Evolutionary conservation across 2,888 invertebrate genomes (phyloP), one percentile per base, ranked within the genome.

Genomic region (Dromius quadrimaculatus): DNA sequence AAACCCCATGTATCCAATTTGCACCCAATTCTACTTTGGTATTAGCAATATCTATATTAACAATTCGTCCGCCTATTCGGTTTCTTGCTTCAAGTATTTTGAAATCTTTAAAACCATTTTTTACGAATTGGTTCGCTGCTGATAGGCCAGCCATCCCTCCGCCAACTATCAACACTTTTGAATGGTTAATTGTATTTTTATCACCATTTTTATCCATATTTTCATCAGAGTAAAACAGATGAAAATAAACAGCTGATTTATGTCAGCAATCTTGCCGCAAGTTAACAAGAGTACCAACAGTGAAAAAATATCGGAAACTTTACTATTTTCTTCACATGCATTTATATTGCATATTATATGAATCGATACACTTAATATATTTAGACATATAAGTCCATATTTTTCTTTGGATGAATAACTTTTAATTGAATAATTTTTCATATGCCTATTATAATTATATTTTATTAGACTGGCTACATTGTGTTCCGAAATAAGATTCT

Each of bases 1-100:
- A 83, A 57, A 95, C 93, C 36, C 96, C 96, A 79, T 96, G 95
- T 76, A 96, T 94, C 94, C 95, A 95, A 81, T 95, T 95, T 23
- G 95, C 95, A 68, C 96, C 96, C 73, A 95, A 83, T 83, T 96
- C 95, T 50, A 95, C 87, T 80, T 82, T 84, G 77, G 86, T 85
- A 71, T 83, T 83, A 81, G 90, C 90, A 80, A 92, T 85, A 76
- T 90, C 88, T 77, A 91, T 89, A 71, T 93, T 89, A 70, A 92
- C 85, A 75, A 95, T 92, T 74, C 95, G 86, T 72, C 94, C 95
- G 63, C 95, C 95, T 74, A 94, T 87, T 72, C 92, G 87, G 79
- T 88, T 88, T 79, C 93, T 87, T 71, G 92, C 93, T 84, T 94
- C 95, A 76, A 94, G 83, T 77, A 95, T 87, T 80, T 89, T 86